These are phyloP conservation scores for Gisinianus flammeolus DNA, from an alignment of 2,888 invertebrate species.

Conservation along the genomic window DNA sequence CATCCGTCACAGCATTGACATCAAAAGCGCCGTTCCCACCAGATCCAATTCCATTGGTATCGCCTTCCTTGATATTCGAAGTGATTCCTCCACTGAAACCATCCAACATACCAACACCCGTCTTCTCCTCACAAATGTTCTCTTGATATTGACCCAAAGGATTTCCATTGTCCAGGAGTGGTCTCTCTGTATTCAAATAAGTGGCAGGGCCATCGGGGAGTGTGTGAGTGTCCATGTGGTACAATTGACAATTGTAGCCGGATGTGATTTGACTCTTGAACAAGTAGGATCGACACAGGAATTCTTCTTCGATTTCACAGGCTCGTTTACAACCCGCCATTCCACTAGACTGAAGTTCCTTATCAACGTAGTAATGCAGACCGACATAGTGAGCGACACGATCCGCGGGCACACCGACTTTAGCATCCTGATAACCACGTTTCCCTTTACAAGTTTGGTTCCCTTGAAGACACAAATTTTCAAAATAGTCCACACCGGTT, in stretches of 20 bases:
- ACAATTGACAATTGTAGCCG: constrained; percentile 88
- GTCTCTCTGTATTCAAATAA: constrained; percentile 66
- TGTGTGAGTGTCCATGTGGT: constrained; percentile 86
- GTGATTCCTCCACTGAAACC: constrained; percentile 44
- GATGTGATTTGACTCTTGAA: constrained; percentile 71
- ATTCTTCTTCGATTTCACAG: constrained; percentile 91
- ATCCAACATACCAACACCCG: constrained; percentile 33
- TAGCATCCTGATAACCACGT: constrained; percentile 78
- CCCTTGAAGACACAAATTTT: constrained; percentile 88
- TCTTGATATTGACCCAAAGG: constrained; percentile 88
- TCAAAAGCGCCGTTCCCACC: constrained; percentile 44
- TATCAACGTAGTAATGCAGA: constrained; percentile 90
- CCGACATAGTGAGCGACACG: constrained; percentile 89
- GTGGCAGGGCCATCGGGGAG: constrained; percentile 91
- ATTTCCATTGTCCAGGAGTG: constrained; percentile 88
- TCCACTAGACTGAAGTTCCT: constrained; percentile 84
- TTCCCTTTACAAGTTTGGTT: constrained; percentile 86
- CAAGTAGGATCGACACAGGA: constrained; percentile 84
- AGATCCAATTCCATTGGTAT: constrained; percentile 15
- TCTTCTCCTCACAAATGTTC: constrained; percentile 86
- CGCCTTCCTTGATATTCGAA: constrained; percentile 29
- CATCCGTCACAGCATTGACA: constrained; percentile 46
- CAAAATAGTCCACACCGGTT: constrained; percentile 82
- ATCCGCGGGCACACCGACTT: constrained; percentile 88
- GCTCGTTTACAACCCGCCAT: constrained; percentile 87